Conservation (phyloP, 2,888 invertebrate genomes). For the Sminthurides aquaticus region DNA sequence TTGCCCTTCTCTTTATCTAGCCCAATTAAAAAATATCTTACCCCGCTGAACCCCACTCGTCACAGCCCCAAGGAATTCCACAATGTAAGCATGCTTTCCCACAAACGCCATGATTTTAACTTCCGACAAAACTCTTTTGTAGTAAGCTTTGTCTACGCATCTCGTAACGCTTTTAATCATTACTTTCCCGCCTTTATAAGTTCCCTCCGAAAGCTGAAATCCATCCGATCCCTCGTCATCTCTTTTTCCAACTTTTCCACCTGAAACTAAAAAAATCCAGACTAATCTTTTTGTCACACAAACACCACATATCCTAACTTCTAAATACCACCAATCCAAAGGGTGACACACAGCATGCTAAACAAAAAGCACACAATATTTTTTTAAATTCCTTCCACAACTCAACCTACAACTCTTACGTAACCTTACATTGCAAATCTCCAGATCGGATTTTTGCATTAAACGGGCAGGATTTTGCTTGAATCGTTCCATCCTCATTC, state of each 20-base stretch:
- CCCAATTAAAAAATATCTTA: too few species aligned
- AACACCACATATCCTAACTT: too few species aligned
- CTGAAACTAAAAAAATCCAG: too few species aligned
- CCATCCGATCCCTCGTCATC: background rate
- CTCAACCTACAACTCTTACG: too few species aligned
- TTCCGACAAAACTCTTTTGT: background rate
- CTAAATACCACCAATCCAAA: too few species aligned
- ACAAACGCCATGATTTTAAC: background rate
- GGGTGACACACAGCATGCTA: too few species aligned
- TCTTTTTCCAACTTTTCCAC: too few species aligned
- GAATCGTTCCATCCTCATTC: background rate
- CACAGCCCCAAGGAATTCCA: background rate
- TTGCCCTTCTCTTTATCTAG: too few species aligned
- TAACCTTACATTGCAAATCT: background rate
- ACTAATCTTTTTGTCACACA: too few species aligned
- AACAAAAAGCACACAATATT: too few species aligned
- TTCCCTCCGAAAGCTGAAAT: background rate
- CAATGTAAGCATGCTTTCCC: background rate
- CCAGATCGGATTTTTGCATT: background rate
- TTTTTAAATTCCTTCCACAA: too few species aligned
- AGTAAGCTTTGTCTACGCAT: background rate
- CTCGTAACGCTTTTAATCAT: background rate
- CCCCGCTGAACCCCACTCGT: background rate
- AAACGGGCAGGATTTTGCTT: background rate
- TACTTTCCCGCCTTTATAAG: background rate